A percentile compares a stretch with the other conserved stretches of the same genome.
These are phyloP conservation scores for Leptinotarsa haldemani DNA, from an alignment of 2,888 invertebrate genomes.

Conservation along the genomic window DNA sequence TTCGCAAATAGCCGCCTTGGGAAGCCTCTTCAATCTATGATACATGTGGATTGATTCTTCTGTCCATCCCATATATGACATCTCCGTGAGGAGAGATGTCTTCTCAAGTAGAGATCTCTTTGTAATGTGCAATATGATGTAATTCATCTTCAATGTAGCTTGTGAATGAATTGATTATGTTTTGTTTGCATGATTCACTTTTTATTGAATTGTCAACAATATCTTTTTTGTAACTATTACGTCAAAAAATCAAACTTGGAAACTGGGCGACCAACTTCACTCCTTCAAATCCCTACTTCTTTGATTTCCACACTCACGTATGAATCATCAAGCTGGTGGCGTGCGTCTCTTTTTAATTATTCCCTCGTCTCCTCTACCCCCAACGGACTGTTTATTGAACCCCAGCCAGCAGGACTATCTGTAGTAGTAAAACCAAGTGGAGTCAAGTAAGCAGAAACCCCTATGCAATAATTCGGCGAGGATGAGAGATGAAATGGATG, in stretches of 20 bases:
- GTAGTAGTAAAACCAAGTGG: constrained; percentile 24
- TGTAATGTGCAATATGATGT: too few relatives aligned
- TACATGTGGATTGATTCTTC: too few relatives aligned
- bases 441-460: constrained; percentile 41
- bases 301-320: constrained; percentile 4
- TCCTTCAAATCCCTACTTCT: constrained; percentile 24
- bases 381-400: constrained; percentile 40
- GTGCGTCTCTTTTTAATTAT: constrained; percentile 37
- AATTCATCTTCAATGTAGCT: too few relatives aligned
- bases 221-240: too few relatives aligned
- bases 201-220: too few relatives aligned
- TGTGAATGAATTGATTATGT: too few relatives aligned
- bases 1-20: too few relatives aligned
- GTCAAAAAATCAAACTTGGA: not conserved
- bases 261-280: not conserved
- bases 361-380: constrained; percentile 40
- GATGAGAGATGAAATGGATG: constrained; percentile 43
- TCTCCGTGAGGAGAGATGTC: too few relatives aligned
- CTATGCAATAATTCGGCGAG: constrained; percentile 42
- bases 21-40: too few relatives aligned
- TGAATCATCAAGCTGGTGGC: constrained; percentile 32
- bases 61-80: too few relatives aligned
- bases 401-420: constrained; percentile 33
- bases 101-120: too few relatives aligned
- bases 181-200: too few relatives aligned